Evolutionary conservation across 2,797 vertebrate species (phyloP).

Genomic region (Acrossocheilus fasciatus): DNA sequence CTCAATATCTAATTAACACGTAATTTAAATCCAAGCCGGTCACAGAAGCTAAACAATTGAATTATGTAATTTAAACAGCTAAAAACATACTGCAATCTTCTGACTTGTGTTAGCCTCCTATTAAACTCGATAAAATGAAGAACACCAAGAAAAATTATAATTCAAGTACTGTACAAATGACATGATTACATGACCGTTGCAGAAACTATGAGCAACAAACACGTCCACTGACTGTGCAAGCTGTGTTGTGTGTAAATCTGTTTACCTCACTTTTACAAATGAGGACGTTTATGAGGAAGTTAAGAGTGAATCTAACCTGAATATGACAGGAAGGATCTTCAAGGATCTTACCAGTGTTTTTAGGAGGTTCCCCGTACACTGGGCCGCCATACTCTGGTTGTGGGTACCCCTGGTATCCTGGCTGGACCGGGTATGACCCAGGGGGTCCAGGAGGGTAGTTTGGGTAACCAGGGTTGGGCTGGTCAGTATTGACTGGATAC

Average conservation of each 20-base stretch:
- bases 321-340: neutral
- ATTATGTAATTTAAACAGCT: neutral
- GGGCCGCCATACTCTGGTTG: slow-evolving; percentile 59
- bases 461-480: slow-evolving; percentile 56
- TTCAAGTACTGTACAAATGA: neutral
- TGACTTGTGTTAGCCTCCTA: neutral
- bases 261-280: neutral
- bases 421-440: slow-evolving; percentile 59
- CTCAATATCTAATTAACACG: neutral
- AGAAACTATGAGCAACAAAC: neutral
- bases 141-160: neutral
- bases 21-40: neutral
- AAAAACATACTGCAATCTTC: neutral
- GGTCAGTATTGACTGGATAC: slow-evolving; percentile 52
- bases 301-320: neutral
- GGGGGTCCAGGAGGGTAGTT: slow-evolving; percentile 48
- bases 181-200: neutral
- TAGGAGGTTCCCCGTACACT: slow-evolving; percentile 62
- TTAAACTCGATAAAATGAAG: neutral
- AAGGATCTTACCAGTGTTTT: slow-evolving; percentile 63
- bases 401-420: slow-evolving; percentile 67
- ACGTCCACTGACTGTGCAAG: neutral
- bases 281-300: neutral
- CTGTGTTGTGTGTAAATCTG: slow-evolving; percentile 6
- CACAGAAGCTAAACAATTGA: neutral